Conservation (phyloP, 2,113 vertebrate genomes). For the Pluvialis apricaria region DNA sequence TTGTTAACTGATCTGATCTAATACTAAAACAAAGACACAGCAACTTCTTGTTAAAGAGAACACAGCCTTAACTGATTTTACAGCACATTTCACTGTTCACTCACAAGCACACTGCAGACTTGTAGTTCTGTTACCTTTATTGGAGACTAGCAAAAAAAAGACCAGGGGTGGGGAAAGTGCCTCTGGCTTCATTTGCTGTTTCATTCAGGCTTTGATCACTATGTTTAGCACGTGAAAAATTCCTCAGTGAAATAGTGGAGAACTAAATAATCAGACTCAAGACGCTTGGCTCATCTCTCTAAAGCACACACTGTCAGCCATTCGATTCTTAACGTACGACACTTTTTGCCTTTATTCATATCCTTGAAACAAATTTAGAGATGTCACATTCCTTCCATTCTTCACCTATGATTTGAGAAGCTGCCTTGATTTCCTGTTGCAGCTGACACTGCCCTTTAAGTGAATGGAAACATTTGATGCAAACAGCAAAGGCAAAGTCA, state of each 20-base stretch:
- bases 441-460: conserved; percentile 67
- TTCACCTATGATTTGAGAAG: conserved; percentile 64
- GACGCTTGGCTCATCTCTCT: conserved; percentile 27
- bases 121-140: not conserved
- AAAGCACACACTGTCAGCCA: conserved; percentile 1
- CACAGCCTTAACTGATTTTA: not conserved
- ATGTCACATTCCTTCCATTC: conserved; percentile 64
- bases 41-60: not conserved
- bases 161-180: not conserved
- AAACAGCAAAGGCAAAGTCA: conserved; percentile 34
- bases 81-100: not conserved
- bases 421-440: conserved; percentile 63
- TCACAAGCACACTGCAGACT: not conserved
- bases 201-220: conserved; percentile 53
- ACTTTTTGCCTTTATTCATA: conserved; percentile 56
- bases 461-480: conserved; percentile 38
- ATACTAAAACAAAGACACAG: not conserved
- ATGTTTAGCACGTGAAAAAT: conserved; percentile 45
- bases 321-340: not conserved
- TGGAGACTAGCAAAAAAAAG: not conserved
- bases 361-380: conserved; percentile 66
- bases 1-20: not conserved
- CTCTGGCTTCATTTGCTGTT: conserved; percentile 18
- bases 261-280: conserved; percentile 42
- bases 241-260: conserved; percentile 33